Base-by-base conservation (phyloP, 2,888 invertebrate genomes). In the Stomorhina lunata region DNA sequence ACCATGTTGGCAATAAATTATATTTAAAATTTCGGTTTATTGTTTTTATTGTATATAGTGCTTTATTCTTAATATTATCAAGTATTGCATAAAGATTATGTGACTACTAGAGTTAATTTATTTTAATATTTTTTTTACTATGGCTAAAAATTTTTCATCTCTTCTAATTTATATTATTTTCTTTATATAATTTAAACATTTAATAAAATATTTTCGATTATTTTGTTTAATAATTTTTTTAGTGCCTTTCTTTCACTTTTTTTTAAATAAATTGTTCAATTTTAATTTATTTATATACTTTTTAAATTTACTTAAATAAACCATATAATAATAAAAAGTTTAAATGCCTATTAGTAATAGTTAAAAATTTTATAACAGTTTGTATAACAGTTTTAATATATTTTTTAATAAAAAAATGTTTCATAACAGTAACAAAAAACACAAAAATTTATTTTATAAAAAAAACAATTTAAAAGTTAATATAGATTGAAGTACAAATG, bases 401-500 rank as follows among this genome's bases (percentile, higher is more conserved):
- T n/a, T 68, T 50, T 61, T 43, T 15, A 40, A 17, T 43, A 15
- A 15, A 43, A 66, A 27, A n/a, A 37, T 5, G 29, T 50, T 55
- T 43, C 32, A 61, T 50, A 78, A 50, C 50, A 79, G 20, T 78
- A 79, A 79, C 55, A 72, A 79, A 45, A 57, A 66, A 73, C 25
- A 61, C n/a, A n/a, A n/a, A 69, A 57, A 29, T 72, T 50, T 9
- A 61, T 27, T 55, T 25, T 37, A 25, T 12, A 15, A 68, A 57
- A 53, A 63, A 61, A 75, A 81, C 32, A 71, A 57, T 40, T 20
- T 69, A 61, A 69, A 68, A 10, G 27, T 32, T 69, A 63, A n/a
- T n/a, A n/a, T n/a, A n/a, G 12, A 55, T 80, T 71, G 77, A 81
- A 77, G 80, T 81, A 81, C 80, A 75, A 45, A 61, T 27, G 71